A percentile compares a stretch with the other conserved stretches of the same genome.
Evolutionary conservation across 2,797 vertebrate genomes (phyloP).

Genomic region (Liparis tanakae): DNA sequence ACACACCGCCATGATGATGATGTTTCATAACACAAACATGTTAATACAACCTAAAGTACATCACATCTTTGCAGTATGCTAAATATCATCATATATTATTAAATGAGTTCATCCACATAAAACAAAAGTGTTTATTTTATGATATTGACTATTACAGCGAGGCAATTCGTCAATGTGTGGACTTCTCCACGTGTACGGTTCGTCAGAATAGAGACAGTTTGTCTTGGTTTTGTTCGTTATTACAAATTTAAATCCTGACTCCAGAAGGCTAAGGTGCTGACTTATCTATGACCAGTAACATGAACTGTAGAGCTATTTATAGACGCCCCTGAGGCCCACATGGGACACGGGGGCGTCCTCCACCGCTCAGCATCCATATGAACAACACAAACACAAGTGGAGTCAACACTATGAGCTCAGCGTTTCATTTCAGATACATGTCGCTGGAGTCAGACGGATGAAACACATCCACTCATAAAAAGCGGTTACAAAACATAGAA

Average conservation of each 20-base stretch:
- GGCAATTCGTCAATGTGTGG: not conserved
- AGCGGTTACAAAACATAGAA: not conserved
- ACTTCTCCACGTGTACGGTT: not conserved
- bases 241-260: constrained; percentile 10
- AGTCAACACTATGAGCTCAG: constrained; percentile 23
- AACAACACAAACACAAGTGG: constrained; percentile 19
- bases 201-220: not conserved
- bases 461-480: not conserved
- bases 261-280: constrained; percentile 31
- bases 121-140: not conserved
- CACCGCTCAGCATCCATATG: constrained; percentile 7
- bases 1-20: too few species aligned
- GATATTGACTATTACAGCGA: not conserved
- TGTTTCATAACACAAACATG: too few species aligned
- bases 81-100: too few species aligned
- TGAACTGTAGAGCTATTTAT: constrained; percentile 1
- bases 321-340: constrained; percentile 3
- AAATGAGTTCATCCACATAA: too few species aligned
- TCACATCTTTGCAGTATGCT: too few species aligned
- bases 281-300: not conserved
- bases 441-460: not conserved
- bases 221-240: constrained; percentile 1
- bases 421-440: constrained; percentile 15
- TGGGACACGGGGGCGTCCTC: not conserved
- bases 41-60: too few species aligned